phyloP scores from a whole-genome alignment of 2,113 vertebrate genomes.

The Megaceryle maxima region DNA sequence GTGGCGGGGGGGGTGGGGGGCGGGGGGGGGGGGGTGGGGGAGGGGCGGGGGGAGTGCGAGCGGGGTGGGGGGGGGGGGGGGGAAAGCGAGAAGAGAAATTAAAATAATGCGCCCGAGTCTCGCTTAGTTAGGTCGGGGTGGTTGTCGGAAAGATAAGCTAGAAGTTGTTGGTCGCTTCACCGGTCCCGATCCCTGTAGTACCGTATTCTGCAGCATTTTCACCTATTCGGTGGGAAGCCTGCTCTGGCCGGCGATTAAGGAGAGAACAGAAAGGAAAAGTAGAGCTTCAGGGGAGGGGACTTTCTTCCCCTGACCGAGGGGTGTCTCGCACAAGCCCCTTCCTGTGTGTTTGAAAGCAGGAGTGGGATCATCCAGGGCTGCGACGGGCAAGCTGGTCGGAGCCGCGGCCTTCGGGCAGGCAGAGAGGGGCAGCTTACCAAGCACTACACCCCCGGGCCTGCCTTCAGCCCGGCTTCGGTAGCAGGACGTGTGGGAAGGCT shows the following conservation, averaged over 20 bases:
- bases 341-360: neutral
- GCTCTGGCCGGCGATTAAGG: neutral
- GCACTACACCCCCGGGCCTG: too few relatives aligned
- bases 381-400: fast-evolving
- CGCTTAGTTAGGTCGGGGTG: neutral
- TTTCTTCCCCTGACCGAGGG: neutral
- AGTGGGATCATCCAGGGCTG: fast-evolving
- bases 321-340: neutral
- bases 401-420: neutral
- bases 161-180: neutral
- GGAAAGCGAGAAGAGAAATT: fast-evolving
- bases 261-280: neutral
- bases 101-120: neutral
- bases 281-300: neutral
- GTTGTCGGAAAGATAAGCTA: neutral
- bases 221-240: neutral
- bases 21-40: too few relatives aligned
- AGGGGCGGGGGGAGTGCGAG: too few relatives aligned
- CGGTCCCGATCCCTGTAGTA: neutral
- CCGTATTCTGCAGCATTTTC: neutral
- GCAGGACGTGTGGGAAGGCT: neutral
- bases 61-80: too few relatives aligned
- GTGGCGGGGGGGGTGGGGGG: too few relatives aligned
- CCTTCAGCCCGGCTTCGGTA: fast-evolving
- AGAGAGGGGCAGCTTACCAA: neutral